Evolutionary conservation across 2,113 vertebrate genomes (phyloP).

Genomic region (Ptilonorhynchus violaceus): DNA sequence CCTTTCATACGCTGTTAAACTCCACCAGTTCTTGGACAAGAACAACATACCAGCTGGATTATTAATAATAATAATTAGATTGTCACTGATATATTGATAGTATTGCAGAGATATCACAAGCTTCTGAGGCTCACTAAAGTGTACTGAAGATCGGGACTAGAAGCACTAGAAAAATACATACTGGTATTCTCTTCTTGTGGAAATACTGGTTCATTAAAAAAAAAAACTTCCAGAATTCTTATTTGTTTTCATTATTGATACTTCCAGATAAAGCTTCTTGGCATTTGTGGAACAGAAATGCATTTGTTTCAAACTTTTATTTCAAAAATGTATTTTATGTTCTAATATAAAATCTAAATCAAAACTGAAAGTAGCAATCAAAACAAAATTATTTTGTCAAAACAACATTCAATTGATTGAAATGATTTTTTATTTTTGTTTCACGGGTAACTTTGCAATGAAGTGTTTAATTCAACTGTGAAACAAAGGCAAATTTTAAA

Average conservation of each 20-base stretch:
- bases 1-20: background rate
- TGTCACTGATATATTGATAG: background rate
- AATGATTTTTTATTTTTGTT: slow-evolving; percentile 39
- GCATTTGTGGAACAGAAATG: background rate
- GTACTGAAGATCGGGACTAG: background rate
- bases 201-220: background rate
- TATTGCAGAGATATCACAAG: background rate
- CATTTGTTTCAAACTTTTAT: slow-evolving; percentile 42
- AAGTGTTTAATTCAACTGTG: slow-evolving; percentile 26
- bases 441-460: slow-evolving; percentile 12
- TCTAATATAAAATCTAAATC: slow-evolving; percentile 40
- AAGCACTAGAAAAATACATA: background rate
- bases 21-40: background rate
- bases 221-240: background rate
- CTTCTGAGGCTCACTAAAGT: background rate
- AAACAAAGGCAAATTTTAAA: slow-evolving; percentile 8
- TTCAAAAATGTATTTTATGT: slow-evolving; percentile 6
- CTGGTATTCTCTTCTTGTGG: background rate
- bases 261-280: background rate
- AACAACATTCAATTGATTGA: slow-evolving; percentile 36
- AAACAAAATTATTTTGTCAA: slow-evolving; percentile 65
- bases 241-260: background rate
- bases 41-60: background rate
- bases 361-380: slow-evolving; percentile 44
- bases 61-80: slow-evolving; percentile 5